Base-by-base conservation (phyloP, 2,888 invertebrate species). In the Drosophila cracens region DNA sequence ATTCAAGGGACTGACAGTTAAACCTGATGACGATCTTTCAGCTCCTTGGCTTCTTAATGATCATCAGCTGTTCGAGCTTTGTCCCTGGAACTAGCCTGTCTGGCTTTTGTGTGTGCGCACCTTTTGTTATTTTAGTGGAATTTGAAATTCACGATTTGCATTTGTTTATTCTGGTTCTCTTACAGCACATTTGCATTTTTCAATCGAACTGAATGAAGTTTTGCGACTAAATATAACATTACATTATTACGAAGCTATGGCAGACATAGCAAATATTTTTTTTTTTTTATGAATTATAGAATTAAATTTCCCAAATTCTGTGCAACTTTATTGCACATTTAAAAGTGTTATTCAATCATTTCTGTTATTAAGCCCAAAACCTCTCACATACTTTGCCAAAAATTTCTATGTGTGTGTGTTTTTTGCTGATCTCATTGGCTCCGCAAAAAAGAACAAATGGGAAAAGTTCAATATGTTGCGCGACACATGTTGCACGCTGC, bases 191-290 rank as follows among this genome's bases (percentile, higher is more conserved):
- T 82, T 80, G 53, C 43, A 68, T 67, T 78, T 61, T 69, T 73
- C 69, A 11, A 46, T 51, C 31, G 77, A 79, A 76, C 16, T 68
- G 21, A 36, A 33, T 46, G 16, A 36, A 59, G 57, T 36, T 71
- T 53, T 13, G 36, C 58, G 21, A 33, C 53, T 56, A 48, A 53
- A 66, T 82, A 81, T 84, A 72, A 61, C 53, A 75, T 85, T 85
- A 77, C 85, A 89, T 89, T 85, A 76, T 16, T 34, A 7, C 31
- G 88, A 85, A 85, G 61, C 65, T 75, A 25, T 81, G 85, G 36
- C 38, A n/a, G n/a, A 21, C 49, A 69, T 0, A 10, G 65, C 71
- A 72, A 88, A 74, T 78, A 34, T 13, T 25, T 49, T 43, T 43
- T 34, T 29, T 31, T 13, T 18, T 40, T 40, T 27, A 10, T 5